Percentiles rank a stretch among this genome's conserved stretches.
These are phyloP conservation scores for Halictus rubicundus DNA, from an alignment of 1,140 invertebrate species.

Conservation along the genomic window DNA sequence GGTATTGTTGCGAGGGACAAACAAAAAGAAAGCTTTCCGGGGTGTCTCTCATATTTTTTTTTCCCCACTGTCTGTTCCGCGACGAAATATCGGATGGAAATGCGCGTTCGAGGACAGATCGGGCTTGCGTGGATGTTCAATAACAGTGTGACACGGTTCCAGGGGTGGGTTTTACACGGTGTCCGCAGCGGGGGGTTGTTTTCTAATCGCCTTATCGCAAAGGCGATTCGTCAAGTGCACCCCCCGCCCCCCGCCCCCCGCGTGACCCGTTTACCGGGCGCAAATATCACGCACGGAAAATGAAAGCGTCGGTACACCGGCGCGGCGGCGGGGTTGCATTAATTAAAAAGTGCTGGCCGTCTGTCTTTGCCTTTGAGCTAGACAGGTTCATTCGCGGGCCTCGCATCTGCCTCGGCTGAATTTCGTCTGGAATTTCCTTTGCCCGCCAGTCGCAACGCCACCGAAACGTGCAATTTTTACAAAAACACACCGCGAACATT, in stretches of 20 bases:
- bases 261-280: constrained; percentile 11
- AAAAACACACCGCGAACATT: background rate
- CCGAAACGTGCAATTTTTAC: background rate
- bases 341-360: constrained; percentile 35
- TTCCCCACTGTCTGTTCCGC: background rate
- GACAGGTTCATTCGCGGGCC: constrained; percentile 18
- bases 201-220: constrained; percentile 36
- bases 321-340: constrained; percentile 2
- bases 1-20: too few species aligned
- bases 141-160: constrained; percentile 9
- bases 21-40: background rate
- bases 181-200: background rate
- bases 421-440: background rate
- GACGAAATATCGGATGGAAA: constrained; percentile 1
- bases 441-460: background rate
- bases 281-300: constrained; percentile 19
- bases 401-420: background rate
- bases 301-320: constrained; percentile 2
- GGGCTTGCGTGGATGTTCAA: background rate
- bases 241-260: too few species aligned
- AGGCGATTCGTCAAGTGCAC: constrained; percentile 18
- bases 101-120: background rate
- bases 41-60: background rate
- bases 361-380: constrained; percentile 22
- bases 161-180: background rate